Evolutionary conservation across 92 coral and sea anemone genomes (phyloP), one percentile per base, ranked within the genome.

Genomic region (Porites evermanni): DNA sequence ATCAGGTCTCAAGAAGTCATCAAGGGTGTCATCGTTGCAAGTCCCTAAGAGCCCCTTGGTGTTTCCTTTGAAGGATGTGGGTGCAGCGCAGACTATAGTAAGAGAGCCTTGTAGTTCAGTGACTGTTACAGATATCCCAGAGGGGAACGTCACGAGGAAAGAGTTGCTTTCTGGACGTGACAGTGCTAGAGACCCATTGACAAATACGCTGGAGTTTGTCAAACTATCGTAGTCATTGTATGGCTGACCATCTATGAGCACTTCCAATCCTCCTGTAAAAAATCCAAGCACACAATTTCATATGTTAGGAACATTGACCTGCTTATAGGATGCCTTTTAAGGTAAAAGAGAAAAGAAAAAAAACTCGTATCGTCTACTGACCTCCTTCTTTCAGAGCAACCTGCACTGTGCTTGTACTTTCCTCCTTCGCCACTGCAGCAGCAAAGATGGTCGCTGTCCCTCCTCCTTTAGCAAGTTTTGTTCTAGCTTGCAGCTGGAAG

Each of bases 391-490:
- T 74, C 26, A 92, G 75, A 17, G 68, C 64, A 52, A 86, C 78
- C 60, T 92, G 92, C 12, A 92, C 88, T 0, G 59, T 77, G 72
- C 92, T 92, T 16, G 78, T 54, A 24, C 85, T 65, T 9, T 23
- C 53, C 59, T 92, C 92, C 50, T 85, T 79, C 14, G 89, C 92
- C 26, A 85, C 95, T 13, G 87, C 92, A 23, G 82, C 95, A 52
- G 76, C 51, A 61, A 92, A 92, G 50, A 92, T 74, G n/a, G 95
- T 92, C 8, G 95, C 95, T 4, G 79, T 76, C 12, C 90, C 95
- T 13, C 82, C 95, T 16, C 95, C 95, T 67, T 85, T 85, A 32
- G 95, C 88, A 5, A 70, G 83, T 77, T 81, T 81, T 53, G 94
- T 91, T 60, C 91, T 85, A 66, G 89, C 84, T 80, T 91, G 94